phyloP scores from a whole-genome alignment of 1,140 invertebrate genomes.

The Bombus breviceps region DNA sequence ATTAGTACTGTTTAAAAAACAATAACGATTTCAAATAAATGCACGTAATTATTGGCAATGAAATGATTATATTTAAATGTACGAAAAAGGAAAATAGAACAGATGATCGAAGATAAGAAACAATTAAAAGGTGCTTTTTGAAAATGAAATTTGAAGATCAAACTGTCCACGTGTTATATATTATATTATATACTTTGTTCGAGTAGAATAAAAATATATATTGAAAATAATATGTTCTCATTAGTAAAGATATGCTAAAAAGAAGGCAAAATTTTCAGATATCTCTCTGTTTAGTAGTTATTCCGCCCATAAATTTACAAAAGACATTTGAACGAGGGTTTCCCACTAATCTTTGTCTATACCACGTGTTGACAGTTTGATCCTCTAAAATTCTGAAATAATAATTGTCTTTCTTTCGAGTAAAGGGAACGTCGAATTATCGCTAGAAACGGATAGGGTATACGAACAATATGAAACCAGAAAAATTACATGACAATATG shows the following conservation, averaged over 20 bases:
- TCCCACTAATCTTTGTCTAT: not conserved
- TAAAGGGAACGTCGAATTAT: not conserved
- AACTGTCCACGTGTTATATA: not conserved
- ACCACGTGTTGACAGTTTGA: not conserved
- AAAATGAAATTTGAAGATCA: not conserved
- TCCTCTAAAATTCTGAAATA: not conserved
- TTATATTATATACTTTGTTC: not conserved
- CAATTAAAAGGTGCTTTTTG: not conserved
- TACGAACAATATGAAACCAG: slow-evolving; percentile 28
- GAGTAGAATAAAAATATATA: not conserved
- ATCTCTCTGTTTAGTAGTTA: not conserved
- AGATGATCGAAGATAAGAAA: not conserved
- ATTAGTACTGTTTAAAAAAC: not conserved
- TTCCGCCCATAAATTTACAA: not conserved
- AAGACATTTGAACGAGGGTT: not conserved
- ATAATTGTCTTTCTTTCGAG: not conserved
- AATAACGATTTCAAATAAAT: slow-evolving; percentile 36
- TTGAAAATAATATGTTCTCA: not conserved
- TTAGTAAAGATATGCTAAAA: not conserved
- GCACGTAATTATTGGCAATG: slow-evolving; percentile 15
- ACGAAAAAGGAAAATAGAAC: not conserved
- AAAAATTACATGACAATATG: slow-evolving; percentile 16
- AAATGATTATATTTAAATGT: slow-evolving; percentile 21
- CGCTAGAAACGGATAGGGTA: slow-evolving; percentile 2
- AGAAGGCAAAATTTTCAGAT: not conserved